phyloP scores from a whole-genome alignment of 1,140 invertebrate species.

The Papilio machaon region DNA sequence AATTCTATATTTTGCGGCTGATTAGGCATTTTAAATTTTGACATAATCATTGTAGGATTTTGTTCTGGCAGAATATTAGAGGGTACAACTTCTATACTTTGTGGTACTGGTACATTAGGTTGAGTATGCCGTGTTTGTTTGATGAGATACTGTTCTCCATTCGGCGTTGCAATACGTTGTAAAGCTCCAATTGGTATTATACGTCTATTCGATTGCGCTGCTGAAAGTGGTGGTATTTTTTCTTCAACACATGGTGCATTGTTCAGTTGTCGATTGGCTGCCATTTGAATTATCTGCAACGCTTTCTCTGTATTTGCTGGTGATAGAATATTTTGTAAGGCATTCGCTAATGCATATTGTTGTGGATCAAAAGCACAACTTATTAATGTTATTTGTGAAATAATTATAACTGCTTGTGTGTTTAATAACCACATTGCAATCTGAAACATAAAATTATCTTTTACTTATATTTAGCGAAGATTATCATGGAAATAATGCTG shows the following conservation, averaged over 20 bases:
- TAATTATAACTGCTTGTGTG: neutral
- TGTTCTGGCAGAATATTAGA: conserved; percentile 29
- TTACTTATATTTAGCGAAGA: neutral
- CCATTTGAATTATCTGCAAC: conserved; percentile 43
- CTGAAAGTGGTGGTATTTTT: neutral
- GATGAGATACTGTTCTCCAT: neutral
- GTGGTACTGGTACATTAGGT: neutral
- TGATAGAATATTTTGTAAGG: conserved; percentile 48
- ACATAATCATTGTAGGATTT: conserved; percentile 8
- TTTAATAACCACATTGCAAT: neutral
- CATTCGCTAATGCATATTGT: conserved; percentile 42
- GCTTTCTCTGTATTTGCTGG: conserved; percentile 45
- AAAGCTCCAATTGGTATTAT: conserved; percentile 7
- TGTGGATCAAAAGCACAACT: conserved; percentile 17
- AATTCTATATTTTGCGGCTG: conserved; percentile 7
- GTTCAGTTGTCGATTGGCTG: conserved; percentile 26
- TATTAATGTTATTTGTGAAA: conserved; percentile 30
- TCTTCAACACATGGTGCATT: conserved; percentile 28
- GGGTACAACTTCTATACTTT: neutral
- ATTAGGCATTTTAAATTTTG: conserved; percentile 34
- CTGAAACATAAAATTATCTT: neutral
- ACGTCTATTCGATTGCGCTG: neutral
- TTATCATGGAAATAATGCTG: too few relatives aligned
- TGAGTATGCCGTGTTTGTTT: conserved; percentile 9
- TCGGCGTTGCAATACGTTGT: neutral